Evolutionary conservation across 2,113 vertebrate species (phyloP).

Genomic region (Bambusicola thoracicus): DNA sequence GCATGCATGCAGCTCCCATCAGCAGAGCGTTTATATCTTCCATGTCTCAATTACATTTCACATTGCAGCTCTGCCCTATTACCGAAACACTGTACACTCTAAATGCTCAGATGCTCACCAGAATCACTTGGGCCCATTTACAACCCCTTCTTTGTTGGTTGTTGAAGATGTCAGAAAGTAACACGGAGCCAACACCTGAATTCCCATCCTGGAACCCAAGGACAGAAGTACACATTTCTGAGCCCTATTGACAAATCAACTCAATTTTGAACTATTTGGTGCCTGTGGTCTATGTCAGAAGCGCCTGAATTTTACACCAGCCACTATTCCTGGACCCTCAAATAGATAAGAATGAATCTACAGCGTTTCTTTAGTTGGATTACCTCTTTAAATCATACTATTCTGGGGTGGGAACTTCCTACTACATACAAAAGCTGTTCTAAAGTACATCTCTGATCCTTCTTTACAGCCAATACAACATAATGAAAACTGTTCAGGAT

Average conservation of each 20-base stretch:
- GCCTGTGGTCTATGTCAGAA: background rate
- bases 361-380: background rate
- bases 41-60: background rate
- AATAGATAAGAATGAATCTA: background rate
- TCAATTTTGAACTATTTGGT: background rate
- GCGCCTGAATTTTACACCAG: background rate
- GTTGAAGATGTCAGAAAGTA: background rate
- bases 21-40: background rate
- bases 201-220: background rate
- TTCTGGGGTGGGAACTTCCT: background rate
- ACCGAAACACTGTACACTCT: background rate
- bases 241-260: background rate
- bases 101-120: background rate
- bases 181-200: background rate
- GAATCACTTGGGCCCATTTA: background rate
- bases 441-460: background rate
- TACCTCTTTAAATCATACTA: background rate
- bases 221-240: background rate
- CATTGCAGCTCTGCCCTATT: background rate
- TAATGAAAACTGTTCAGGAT: background rate
- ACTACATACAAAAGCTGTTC: accelerated
- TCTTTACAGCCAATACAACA: background rate
- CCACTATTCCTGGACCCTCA: background rate
- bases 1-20: background rate
- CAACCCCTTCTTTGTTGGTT: background rate